phyloP scores from a whole-genome alignment of 2,888 invertebrate species.

The Plusia festucae region DNA sequence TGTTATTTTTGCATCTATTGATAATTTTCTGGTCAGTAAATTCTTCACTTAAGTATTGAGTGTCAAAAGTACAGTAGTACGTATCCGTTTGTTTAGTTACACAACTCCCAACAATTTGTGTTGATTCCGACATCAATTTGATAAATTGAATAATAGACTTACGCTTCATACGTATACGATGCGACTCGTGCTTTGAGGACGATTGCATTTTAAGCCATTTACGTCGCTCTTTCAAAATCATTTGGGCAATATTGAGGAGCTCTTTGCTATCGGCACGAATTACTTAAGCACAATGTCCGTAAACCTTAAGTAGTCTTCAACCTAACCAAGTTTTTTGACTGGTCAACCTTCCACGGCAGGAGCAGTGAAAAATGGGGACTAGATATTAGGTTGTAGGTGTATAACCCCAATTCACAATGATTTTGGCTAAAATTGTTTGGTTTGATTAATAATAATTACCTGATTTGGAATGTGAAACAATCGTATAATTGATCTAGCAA shows the following conservation, averaged over 20 bases:
- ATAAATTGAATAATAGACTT: constrained; percentile 4
- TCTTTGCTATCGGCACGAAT: no score
- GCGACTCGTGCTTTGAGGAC: background rate
- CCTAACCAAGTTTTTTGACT: no score
- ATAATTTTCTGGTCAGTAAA: background rate
- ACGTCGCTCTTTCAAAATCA: no score
- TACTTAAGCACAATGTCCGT: no score
- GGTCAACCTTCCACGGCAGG: no score
- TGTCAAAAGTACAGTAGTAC: no score
- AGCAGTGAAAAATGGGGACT: no score
- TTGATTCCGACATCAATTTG: constrained; percentile 37
- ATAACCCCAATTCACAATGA: no score
- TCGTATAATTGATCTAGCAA: background rate
- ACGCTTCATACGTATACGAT: background rate
- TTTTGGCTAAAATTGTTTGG: no score
- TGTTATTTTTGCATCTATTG: background rate
- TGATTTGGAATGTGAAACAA: background rate
- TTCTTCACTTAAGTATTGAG: background rate
- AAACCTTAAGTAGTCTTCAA: no score
- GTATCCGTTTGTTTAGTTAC: constrained; percentile 11
- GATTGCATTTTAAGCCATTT: background rate
- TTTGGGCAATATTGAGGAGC: no score
- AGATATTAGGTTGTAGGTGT: no score
- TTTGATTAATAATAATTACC: background rate
- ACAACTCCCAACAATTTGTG: constrained; percentile 23